phyloP scores from a whole-genome alignment of 2,888 invertebrate genomes.

The Abrostola tripartita region DNA sequence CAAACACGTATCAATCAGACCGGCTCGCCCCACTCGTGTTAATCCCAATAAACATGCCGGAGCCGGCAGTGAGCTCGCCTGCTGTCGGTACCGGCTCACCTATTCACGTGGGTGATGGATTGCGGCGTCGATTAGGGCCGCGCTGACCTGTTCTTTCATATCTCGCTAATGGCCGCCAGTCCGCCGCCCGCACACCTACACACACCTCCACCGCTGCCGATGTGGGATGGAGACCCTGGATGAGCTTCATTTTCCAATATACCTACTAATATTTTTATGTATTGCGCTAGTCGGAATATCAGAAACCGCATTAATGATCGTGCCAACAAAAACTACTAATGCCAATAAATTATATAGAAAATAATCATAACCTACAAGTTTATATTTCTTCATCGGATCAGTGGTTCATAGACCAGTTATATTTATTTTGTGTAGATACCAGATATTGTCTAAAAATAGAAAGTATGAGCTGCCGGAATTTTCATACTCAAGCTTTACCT shows the following conservation, averaged over 20 bases:
- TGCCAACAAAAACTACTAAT: too few relatives aligned
- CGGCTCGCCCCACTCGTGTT: background rate
- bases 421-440: too few relatives aligned
- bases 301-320: too few relatives aligned
- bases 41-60: slow-evolving; percentile 10
- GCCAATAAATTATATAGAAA: too few relatives aligned
- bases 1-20: background rate
- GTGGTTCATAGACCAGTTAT: too few relatives aligned
- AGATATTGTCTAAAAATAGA: too few relatives aligned
- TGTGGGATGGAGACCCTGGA: slow-evolving; percentile 53
- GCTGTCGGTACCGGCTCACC: slow-evolving; percentile 73
- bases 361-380: too few relatives aligned
- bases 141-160: slow-evolving; percentile 88
- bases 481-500: too few relatives aligned
- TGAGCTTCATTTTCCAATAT: slow-evolving; percentile 28
- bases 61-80: slow-evolving; percentile 19
- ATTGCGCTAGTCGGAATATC: too few relatives aligned
- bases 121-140: slow-evolving; percentile 87
- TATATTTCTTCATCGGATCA: too few relatives aligned
- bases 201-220: slow-evolving; percentile 39
- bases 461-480: too few relatives aligned
- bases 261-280: too few relatives aligned
- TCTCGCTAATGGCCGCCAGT: slow-evolving; percentile 83
- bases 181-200: slow-evolving; percentile 50
- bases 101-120: slow-evolving; percentile 87